A percentile compares a stretch with the other conserved stretches of the same genome.
Evolutionary conservation across 2,888 invertebrate species (phyloP).

Genomic region (Andrena dorsata): DNA sequence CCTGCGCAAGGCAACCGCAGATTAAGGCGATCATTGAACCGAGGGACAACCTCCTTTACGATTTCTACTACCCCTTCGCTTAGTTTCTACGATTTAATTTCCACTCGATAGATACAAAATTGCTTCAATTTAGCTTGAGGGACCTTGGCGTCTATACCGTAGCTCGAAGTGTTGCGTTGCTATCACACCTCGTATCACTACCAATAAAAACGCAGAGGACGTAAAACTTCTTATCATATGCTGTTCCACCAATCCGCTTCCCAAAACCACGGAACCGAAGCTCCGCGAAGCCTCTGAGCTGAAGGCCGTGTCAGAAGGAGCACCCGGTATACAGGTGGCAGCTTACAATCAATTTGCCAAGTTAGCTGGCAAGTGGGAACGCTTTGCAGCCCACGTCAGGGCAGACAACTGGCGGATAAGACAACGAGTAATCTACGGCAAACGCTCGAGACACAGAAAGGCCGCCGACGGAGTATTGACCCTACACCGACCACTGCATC

Average conservation of each 20-base stretch:
- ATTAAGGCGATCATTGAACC: conserved; percentile 36
- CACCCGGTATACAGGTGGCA: not conserved
- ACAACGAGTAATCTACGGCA: conserved; percentile 14
- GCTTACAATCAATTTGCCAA: conserved; percentile 2
- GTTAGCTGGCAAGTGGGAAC: conserved; percentile 2
- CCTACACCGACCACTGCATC: conserved; percentile 50
- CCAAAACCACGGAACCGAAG: not conserved
- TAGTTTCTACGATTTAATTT: not conserved
- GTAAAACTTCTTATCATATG: too few relatives aligned
- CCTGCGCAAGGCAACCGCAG: not conserved
- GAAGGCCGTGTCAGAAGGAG: not conserved
- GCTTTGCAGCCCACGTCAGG: not conserved
- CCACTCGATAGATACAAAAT: not conserved
- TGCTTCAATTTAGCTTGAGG: too few relatives aligned
- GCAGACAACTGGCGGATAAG: conserved; percentile 11
- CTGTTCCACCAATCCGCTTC: not conserved
- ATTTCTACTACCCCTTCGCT: conserved; percentile 32
- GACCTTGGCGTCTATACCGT: too few relatives aligned
- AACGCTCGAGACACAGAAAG: conserved; percentile 13
- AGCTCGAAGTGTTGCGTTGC: too few relatives aligned
- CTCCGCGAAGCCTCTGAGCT: not conserved
- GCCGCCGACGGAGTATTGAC: conserved; percentile 61
- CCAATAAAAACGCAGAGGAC: too few relatives aligned
- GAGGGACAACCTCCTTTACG: conserved; percentile 11
- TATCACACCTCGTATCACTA: too few relatives aligned